Evolutionary conservation across 1,140 invertebrate genomes (phyloP).

Genomic region (Pygmarrhopalites habei): DNA sequence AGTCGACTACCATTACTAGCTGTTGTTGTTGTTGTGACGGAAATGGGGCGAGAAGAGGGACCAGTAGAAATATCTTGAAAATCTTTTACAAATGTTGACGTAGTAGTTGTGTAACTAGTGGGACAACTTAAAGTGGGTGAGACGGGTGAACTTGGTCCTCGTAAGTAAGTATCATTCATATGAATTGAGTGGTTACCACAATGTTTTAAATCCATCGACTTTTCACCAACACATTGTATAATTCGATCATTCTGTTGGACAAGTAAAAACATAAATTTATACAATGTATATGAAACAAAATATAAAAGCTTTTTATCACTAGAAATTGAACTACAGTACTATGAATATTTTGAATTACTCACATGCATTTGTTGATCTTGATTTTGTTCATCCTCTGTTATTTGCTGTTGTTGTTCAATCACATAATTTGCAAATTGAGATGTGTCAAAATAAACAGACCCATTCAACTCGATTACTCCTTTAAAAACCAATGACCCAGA

Average conservation of each 20-base stretch:
- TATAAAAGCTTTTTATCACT: background rate
- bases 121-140: no score
- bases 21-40: background rate
- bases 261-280: no score
- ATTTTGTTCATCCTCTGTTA: background rate
- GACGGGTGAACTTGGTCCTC: no score
- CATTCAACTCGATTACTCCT: conserved; percentile 26
- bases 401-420: conserved; percentile 10
- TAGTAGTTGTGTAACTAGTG: no score
- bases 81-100: no score
- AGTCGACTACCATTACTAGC: background rate
- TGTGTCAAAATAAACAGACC: conserved; percentile 21
- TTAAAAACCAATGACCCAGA: conserved; percentile 26
- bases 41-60: background rate
- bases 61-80: no score
- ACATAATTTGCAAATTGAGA: conserved; percentile 21
- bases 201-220: no score
- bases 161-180: no score
- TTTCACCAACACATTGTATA: no score
- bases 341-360: background rate
- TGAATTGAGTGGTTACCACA: no score
- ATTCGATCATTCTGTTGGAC: no score
- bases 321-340: background rate
- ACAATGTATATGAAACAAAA: no score
- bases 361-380: background rate